phyloP scores from a whole-genome alignment of 1,140 invertebrate species.

The Scaptomyza montana region DNA sequence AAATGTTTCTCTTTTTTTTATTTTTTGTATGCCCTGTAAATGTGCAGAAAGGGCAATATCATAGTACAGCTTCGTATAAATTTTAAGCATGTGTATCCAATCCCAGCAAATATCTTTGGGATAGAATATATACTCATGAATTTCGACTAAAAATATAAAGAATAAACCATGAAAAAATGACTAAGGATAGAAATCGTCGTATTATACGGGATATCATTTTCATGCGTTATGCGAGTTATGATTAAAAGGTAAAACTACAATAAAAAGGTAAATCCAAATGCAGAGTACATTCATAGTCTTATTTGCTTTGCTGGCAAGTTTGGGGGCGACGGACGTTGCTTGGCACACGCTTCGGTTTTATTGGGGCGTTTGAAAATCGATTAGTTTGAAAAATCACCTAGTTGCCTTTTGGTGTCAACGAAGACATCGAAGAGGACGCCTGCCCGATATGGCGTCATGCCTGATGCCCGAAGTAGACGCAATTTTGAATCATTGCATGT shows the following conservation, averaged over 20 bases:
- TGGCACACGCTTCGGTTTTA: conserved; percentile 39
- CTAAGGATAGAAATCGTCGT: no score
- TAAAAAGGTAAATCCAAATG: not conserved
- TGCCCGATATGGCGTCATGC: conserved; percentile 60
- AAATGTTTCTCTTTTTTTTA: not conserved
- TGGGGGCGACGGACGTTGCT: conserved; percentile 21
- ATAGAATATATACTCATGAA: no score
- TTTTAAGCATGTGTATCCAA: not conserved
- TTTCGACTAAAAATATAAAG: no score
- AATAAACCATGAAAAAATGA: no score
- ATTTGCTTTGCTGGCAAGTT: not conserved
- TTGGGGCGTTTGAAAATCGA: conserved; percentile 42
- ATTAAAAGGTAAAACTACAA: no score
- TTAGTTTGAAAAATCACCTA: conserved; percentile 46
- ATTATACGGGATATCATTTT: no score
- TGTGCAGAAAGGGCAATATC: not conserved
- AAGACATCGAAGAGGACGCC: conserved; percentile 14
- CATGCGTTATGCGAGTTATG: no score
- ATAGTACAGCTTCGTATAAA: not conserved
- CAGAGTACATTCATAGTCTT: not conserved
- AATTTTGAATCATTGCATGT: conserved; percentile 48
- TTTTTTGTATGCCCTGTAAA: conserved; percentile 7
- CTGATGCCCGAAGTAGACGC: conserved; percentile 27
- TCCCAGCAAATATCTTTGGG: no score
- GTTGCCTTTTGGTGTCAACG: conserved; percentile 35